Percentiles rank a stretch among this genome's conserved stretches.
These are phyloP conservation scores for Chaetophractus vellerosus DNA, from an alignment of 2,797 vertebrate genomes.

Conservation along the genomic window DNA sequence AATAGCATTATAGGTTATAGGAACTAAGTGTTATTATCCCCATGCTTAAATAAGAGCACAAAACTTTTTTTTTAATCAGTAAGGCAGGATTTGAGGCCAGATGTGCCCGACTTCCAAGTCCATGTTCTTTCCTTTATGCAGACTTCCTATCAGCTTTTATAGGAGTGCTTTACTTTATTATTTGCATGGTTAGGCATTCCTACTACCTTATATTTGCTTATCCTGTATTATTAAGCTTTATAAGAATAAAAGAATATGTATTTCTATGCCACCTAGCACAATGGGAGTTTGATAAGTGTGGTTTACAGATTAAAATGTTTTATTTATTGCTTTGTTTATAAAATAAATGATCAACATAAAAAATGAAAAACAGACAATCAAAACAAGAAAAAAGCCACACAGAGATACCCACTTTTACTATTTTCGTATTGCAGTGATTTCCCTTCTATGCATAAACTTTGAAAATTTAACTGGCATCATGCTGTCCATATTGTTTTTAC, in stretches of 20 bases:
- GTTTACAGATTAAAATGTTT: slow-evolving; percentile 21
- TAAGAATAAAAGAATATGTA: background rate
- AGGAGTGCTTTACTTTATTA: background rate
- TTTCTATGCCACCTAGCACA: background rate
- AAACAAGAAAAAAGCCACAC: background rate
- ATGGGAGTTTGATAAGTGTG: slow-evolving; percentile 27
- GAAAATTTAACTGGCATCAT: background rate
- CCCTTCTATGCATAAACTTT: background rate
- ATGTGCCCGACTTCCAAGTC: background rate
- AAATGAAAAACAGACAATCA: background rate
- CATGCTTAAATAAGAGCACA: background rate
- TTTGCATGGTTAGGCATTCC: background rate
- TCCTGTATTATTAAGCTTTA: background rate
- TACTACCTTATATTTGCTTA: background rate
- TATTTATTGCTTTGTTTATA: slow-evolving; percentile 2
- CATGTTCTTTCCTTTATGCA: background rate
- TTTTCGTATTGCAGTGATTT: slow-evolving; percentile 35
- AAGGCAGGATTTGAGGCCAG: background rate
- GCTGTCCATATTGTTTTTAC: background rate
- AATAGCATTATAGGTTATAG: background rate
- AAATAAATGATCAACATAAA: slow-evolving; percentile 5
- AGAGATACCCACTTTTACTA: background rate
- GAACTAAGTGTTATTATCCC: background rate
- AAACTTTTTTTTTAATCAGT: background rate
- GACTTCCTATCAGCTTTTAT: background rate